Evolutionary conservation across 2,888 invertebrate species (phyloP).

Genomic region (Andricus quercusramuli): DNA sequence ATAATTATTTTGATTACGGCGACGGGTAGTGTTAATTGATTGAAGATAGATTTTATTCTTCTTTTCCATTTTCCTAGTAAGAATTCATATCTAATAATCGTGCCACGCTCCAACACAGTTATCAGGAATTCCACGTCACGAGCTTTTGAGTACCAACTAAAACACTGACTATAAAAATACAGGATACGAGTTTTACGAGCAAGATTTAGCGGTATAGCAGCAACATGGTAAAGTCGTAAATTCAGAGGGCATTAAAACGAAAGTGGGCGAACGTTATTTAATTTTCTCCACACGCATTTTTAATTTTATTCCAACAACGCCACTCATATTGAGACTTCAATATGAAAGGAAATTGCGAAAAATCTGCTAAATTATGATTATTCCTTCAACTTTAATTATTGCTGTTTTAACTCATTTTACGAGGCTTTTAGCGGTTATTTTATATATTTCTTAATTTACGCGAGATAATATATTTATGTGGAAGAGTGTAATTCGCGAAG

Average conservation of each 20-base stretch:
- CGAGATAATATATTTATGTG: neutral
- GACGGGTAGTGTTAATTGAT: neutral
- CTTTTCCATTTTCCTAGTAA: neutral
- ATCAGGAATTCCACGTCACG: neutral
- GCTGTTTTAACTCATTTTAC: neutral
- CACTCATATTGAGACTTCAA: neutral
- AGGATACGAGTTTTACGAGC: constrained; percentile 14
- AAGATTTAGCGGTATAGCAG: neutral
- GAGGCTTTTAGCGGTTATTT: neutral
- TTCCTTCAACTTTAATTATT: neutral
- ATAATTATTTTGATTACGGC: too few relatives aligned
- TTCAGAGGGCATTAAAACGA: neutral
- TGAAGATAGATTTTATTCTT: neutral
- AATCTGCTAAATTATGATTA: neutral
- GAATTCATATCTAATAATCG: neutral
- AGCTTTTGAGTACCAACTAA: neutral
- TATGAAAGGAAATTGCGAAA: neutral
- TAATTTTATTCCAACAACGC: neutral
- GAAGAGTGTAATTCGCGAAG: neutral
- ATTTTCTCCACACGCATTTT: constrained; percentile 9
- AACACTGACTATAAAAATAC: constrained; percentile 10
- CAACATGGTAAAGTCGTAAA: neutral
- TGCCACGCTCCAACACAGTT: constrained; percentile 1
- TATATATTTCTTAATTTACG: neutral
- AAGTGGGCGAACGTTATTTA: constrained; percentile 9